A percentile compares a stretch with the other conserved stretches of the same genome.
Conservation (phyloP, 1,140 invertebrate species). For the Ips typographus region DNA sequence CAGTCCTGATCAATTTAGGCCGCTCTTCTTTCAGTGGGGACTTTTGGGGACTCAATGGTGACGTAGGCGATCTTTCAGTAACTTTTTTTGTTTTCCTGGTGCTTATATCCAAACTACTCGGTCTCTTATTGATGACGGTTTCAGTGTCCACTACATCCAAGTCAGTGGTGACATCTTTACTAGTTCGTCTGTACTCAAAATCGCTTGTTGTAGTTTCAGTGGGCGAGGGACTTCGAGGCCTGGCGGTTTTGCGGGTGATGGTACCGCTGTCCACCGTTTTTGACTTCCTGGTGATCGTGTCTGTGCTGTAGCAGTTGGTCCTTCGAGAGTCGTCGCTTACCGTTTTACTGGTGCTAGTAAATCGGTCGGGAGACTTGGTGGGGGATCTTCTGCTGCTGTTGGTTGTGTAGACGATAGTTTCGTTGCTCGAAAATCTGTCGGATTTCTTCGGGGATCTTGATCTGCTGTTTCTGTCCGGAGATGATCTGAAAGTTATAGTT, state of each 20-base stretch:
- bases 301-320: constrained; percentile 28
- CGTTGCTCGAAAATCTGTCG: constrained; percentile 42
- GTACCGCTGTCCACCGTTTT: constrained; percentile 35
- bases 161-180: constrained; percentile 41
- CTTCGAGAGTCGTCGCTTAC: constrained; percentile 28
- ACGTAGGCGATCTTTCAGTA: constrained; percentile 40
- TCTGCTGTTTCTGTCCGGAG: constrained; percentile 43
- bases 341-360: constrained; percentile 9
- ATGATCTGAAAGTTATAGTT: constrained; percentile 26
- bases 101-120: constrained; percentile 36
- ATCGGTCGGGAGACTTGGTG: neutral
- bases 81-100: constrained; percentile 39
- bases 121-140: constrained; percentile 26
- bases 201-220: constrained; percentile 40
- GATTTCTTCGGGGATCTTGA: constrained; percentile 41
- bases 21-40: constrained; percentile 35
- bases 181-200: constrained; percentile 43
- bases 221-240: constrained; percentile 43
- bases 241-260: constrained; percentile 35
- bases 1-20: constrained; percentile 53
- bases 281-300: constrained; percentile 37
- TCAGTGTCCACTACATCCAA: constrained; percentile 31
- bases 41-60: constrained; percentile 38
- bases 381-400: constrained; percentile 47
- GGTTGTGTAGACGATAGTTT: constrained; percentile 47